These are phyloP conservation scores for Carettochelys insculpta DNA, from an alignment of 2,113 vertebrate species.

Conservation along the genomic window DNA sequence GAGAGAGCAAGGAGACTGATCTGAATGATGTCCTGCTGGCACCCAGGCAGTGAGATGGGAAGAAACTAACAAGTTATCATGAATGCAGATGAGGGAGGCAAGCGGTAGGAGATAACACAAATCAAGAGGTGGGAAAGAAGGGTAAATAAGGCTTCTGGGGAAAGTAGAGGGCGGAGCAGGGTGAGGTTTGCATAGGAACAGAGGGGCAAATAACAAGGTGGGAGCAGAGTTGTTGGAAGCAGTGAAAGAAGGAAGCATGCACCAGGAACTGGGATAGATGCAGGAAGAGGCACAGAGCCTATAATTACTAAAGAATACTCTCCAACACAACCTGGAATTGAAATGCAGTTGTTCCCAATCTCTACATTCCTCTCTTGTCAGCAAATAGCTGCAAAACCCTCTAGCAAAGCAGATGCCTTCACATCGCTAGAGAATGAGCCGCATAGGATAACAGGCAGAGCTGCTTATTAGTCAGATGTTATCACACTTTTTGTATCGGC, in stretches of 20 bases:
- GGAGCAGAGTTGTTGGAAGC: neutral
- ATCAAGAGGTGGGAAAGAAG: neutral
- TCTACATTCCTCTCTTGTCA: neutral
- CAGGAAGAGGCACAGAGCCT: neutral
- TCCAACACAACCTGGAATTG: neutral
- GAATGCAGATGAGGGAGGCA: too few relatives aligned
- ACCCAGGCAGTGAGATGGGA: too few relatives aligned
- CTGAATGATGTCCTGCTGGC: neutral
- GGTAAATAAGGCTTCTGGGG: neutral
- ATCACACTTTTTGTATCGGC: too few relatives aligned
- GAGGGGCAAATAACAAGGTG: neutral
- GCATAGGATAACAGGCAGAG: neutral
- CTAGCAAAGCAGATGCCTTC: neutral
- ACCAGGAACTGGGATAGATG: neutral
- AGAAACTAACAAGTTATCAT: too few relatives aligned
- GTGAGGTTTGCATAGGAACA: too few relatives aligned
- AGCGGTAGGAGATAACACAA: too few relatives aligned
- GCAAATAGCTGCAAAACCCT: neutral
- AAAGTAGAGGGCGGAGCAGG: neutral
- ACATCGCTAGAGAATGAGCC: neutral
- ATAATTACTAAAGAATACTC: neutral
- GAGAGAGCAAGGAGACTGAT: neutral
- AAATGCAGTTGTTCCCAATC: neutral
- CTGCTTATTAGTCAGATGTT: neutral
- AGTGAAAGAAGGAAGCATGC: neutral